These are phyloP conservation scores for Andrena chrysosceles DNA, from an alignment of 2,888 invertebrate genomes.

Conservation along the genomic window DNA sequence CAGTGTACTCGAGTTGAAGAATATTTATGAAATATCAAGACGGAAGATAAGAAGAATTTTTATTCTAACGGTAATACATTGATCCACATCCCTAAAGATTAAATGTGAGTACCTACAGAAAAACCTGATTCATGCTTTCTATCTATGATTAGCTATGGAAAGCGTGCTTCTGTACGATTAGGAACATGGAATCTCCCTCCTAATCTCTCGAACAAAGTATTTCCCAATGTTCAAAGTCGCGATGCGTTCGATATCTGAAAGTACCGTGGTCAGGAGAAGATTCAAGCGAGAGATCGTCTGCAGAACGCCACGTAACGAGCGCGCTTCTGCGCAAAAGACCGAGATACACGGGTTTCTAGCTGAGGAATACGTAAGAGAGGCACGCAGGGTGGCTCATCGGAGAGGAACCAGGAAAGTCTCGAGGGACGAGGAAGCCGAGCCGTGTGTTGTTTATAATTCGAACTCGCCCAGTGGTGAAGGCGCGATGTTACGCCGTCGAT, in stretches of 20 bases:
- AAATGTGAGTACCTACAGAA: too few relatives aligned
- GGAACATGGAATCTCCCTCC: too few relatives aligned
- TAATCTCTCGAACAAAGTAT: too few relatives aligned
- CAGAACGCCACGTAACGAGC: neutral
- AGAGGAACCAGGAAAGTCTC: constrained; percentile 82
- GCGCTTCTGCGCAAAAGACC: neutral
- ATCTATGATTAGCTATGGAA: too few relatives aligned
- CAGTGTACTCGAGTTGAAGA: neutral
- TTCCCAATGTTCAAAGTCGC: too few relatives aligned
- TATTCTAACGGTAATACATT: too few relatives aligned
- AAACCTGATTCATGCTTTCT: too few relatives aligned
- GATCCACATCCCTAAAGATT: too few relatives aligned
- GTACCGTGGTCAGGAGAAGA: neutral
- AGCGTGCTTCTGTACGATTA: too few relatives aligned
- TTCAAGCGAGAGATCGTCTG: neutral
- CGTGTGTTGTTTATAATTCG: constrained; percentile 55
- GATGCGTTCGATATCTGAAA: neutral
- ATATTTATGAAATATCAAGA: too few relatives aligned
- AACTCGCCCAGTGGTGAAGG: constrained; percentile 59
- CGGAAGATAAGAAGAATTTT: too few relatives aligned
- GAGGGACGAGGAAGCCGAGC: constrained; percentile 65
- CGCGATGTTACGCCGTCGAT: constrained; percentile 52
- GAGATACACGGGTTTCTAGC: constrained; percentile 19
- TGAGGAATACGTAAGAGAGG: constrained; percentile 70
- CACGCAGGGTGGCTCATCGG: constrained; percentile 80